Conservation (phyloP, 2,888 invertebrate genomes). For the Drosophila parthenogenetica region DNA sequence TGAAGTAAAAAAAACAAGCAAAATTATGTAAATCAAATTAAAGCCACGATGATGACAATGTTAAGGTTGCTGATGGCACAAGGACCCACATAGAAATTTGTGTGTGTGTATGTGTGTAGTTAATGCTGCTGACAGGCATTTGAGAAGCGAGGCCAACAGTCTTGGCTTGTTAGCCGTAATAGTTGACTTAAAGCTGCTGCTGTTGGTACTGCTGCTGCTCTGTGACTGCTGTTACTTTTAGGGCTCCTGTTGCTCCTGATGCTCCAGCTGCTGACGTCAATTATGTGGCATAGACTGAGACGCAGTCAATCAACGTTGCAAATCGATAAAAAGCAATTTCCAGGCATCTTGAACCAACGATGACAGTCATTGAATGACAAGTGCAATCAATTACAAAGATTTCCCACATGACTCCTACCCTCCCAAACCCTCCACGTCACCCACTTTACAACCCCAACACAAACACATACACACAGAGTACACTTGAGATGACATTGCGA, state of each 20-base stretch:
- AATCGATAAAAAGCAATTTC: slow-evolving; percentile 79
- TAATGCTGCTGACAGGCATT: slow-evolving; percentile 24
- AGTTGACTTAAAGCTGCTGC: slow-evolving; percentile 44
- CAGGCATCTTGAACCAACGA: slow-evolving; percentile 48
- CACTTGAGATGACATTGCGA: background rate
- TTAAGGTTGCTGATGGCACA: slow-evolving; percentile 67
- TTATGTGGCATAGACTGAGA: slow-evolving; percentile 55
- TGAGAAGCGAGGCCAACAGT: slow-evolving; percentile 15
- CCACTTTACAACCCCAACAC: background rate
- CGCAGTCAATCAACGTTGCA: slow-evolving; percentile 58
- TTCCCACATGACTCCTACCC: slow-evolving; percentile 64
- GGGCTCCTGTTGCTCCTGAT: slow-evolving; percentile 24
- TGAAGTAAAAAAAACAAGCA: slow-evolving; percentile 50
- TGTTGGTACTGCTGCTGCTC: slow-evolving; percentile 14
- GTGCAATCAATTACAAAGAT: slow-evolving; percentile 78
- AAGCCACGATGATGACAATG: slow-evolving; percentile 75
- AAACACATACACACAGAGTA: background rate
- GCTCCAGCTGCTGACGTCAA: slow-evolving; percentile 57
- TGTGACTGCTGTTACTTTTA: background rate
- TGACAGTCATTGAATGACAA: slow-evolving; percentile 61
- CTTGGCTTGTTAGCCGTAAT: slow-evolving; percentile 31
- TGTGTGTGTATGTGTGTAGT: slow-evolving; percentile 4
- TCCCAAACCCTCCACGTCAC: background rate
- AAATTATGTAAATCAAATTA: slow-evolving; percentile 84
- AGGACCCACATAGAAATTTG: slow-evolving; percentile 40